Conservation (phyloP, 2,888 invertebrate species). For the Hyppa rectilinea region DNA sequence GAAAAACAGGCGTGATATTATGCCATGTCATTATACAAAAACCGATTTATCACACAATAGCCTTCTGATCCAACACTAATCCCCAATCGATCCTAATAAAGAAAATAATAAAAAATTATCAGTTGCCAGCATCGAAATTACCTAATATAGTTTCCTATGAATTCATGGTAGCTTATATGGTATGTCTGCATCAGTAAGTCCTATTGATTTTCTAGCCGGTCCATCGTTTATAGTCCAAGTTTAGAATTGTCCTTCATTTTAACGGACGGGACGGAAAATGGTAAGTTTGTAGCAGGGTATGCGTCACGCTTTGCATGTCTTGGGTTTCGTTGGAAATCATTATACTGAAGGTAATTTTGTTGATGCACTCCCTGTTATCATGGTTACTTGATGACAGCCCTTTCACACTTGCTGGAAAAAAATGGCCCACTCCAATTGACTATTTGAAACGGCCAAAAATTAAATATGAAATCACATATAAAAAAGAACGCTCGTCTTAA, state of each 20-base stretch:
- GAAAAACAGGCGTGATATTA: background rate
- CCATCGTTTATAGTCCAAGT: slow-evolving; percentile 65
- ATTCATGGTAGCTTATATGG: slow-evolving; percentile 6
- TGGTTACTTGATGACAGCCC: background rate
- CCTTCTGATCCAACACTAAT: background rate
- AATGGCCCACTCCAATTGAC: too few relatives aligned
- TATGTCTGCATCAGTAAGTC: slow-evolving; percentile 62
- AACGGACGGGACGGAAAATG: slow-evolving; percentile 52
- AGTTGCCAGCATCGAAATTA: slow-evolving; percentile 10
- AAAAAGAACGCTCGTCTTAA: too few relatives aligned
- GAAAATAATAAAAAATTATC: slow-evolving; percentile 18
- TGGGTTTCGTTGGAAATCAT: slow-evolving; percentile 21
- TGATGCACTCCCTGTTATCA: background rate
- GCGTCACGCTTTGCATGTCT: slow-evolving; percentile 44
- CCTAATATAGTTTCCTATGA: slow-evolving; percentile 23
- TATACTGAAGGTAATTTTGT: slow-evolving; percentile 7
- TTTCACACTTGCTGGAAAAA: too few relatives aligned
- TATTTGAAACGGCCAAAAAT: too few relatives aligned
- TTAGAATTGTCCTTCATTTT: slow-evolving; percentile 70
- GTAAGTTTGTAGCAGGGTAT: background rate
- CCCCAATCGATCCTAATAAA: slow-evolving; percentile 4
- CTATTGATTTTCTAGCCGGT: slow-evolving; percentile 67
- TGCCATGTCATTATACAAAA: background rate
- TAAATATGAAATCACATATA: too few relatives aligned
- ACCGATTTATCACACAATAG: background rate